phyloP scores from a whole-genome alignment of 2,113 vertebrate species.

The Lophura nycthemera region DNA sequence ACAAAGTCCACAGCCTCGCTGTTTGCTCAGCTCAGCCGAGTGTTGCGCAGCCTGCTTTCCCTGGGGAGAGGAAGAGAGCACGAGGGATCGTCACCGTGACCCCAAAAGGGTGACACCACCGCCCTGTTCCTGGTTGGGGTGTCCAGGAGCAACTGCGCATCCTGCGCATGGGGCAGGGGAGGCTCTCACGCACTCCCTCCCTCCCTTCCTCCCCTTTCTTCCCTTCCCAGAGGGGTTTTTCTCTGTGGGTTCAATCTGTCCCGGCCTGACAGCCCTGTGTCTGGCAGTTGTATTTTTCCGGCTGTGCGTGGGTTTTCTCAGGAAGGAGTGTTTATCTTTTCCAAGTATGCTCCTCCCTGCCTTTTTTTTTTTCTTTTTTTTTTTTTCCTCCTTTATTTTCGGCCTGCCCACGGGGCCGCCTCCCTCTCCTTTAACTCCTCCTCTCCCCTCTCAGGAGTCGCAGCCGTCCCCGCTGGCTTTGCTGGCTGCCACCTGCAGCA shows the following conservation, averaged over 20 bases:
- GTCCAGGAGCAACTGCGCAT: fast-evolving
- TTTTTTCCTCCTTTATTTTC: not conserved
- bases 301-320: conserved; percentile 45
- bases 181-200: not conserved
- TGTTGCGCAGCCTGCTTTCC: not conserved
- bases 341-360: not conserved
- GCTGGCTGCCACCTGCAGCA: conserved; percentile 96
- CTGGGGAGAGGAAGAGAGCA: not conserved
- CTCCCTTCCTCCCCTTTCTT: not conserved
- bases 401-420: not conserved
- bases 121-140: fast-evolving
- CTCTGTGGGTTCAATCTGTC: not conserved
- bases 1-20: conserved; percentile 43
- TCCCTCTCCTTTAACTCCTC: conserved; percentile 52
- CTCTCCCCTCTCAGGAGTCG: conserved; percentile 82
- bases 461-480: conserved; percentile 95
- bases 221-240: not conserved
- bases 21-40: not conserved
- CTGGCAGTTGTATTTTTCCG: conserved; percentile 40
- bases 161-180: not conserved
- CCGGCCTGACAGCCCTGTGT: not conserved
- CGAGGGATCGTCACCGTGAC: not conserved
- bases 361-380: not conserved
- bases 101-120: fast-evolving
- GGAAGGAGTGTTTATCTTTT: conserved; percentile 63